Evolutionary conservation across 2,888 invertebrate genomes (phyloP), one percentile per base, ranked within the genome.

Genomic region (Thymelicus acteon): DNA sequence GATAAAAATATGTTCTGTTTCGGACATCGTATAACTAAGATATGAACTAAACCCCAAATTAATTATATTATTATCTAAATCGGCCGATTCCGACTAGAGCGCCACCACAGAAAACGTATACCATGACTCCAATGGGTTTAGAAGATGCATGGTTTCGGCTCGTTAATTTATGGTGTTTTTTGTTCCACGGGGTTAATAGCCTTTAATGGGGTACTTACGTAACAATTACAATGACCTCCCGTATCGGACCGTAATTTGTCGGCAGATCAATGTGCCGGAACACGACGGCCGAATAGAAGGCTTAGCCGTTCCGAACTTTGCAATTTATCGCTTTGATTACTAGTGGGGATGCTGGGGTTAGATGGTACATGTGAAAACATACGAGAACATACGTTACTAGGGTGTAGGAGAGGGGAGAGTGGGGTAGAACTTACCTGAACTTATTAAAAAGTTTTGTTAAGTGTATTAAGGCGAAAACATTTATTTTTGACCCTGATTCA

Each of bases 101-200:
- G 24, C 8, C 3, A 54, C 54, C 24, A 54, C 54, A 24, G 24
- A 54, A 54, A 54, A 7, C 54, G 54, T 54, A 54, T 24, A 24
- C 57, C 69, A 58, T 76, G 76, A 79, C 78, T 79, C 78, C 78
- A 79, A 76, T 78, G 78, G 78, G 80, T 76, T 71, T 80, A 80
- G 79, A 88, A 93, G 93, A 93, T 80, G 82, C 83, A 92, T 89
- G 80, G 87, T 78, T 83, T 88, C 80, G 88, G 87, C 83, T 80
- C 73, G 74, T 77, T 85, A 86, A 93, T 93, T 92, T 93, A 93
- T 91, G 75, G 82, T 91, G 92, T 92, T 93, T 92, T 92, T 93
- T 92, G 88, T 89, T 69, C 40, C 48, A 75, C 79, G 79, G 81
- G 89, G 89, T 87, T 91, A 92, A 91, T 88, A 87, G 85, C 85